phyloP scores from a whole-genome alignment of 2,113 vertebrate species.

The Leucopsar rothschildi region DNA sequence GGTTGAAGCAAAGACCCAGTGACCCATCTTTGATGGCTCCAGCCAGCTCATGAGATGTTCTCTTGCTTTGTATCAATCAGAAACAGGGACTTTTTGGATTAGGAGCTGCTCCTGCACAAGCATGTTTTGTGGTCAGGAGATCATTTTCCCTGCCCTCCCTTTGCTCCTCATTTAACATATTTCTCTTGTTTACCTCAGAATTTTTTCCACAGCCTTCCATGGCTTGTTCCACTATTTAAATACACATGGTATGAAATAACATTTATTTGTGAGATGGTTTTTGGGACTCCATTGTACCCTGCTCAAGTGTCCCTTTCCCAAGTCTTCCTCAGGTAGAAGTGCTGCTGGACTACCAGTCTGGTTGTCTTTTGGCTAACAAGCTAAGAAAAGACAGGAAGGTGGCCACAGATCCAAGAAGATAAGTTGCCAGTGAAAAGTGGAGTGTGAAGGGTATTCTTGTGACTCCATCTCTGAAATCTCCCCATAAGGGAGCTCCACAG shows the following conservation, averaged over 20 bases:
- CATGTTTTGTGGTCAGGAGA: neutral
- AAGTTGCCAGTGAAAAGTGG: neutral
- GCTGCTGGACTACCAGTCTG: neutral
- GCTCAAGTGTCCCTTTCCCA: neutral
- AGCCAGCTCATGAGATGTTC: neutral
- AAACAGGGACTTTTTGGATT: neutral
- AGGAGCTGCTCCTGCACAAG: neutral
- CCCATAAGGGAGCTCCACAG: neutral
- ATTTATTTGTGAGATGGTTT: neutral
- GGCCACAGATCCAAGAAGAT: neutral
- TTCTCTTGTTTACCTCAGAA: neutral
- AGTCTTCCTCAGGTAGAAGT: neutral
- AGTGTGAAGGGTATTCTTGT: neutral
- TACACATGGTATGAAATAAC: neutral
- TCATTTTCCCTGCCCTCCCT: neutral
- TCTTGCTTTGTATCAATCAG: neutral
- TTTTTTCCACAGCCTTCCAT: neutral
- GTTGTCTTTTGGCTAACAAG: neutral
- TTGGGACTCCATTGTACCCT: neutral
- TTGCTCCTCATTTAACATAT: neutral
- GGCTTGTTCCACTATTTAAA: neutral
- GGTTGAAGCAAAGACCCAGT: neutral
- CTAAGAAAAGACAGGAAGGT: neutral
- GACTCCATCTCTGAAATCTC: neutral
- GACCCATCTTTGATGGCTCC: neutral